A percentile compares a stretch with the other conserved stretches of the same genome.
These are phyloP conservation scores for Agelas oroides DNA, from an alignment of 37 sponge, comb jelly and placozoan species.

Conservation along the genomic window DNA sequence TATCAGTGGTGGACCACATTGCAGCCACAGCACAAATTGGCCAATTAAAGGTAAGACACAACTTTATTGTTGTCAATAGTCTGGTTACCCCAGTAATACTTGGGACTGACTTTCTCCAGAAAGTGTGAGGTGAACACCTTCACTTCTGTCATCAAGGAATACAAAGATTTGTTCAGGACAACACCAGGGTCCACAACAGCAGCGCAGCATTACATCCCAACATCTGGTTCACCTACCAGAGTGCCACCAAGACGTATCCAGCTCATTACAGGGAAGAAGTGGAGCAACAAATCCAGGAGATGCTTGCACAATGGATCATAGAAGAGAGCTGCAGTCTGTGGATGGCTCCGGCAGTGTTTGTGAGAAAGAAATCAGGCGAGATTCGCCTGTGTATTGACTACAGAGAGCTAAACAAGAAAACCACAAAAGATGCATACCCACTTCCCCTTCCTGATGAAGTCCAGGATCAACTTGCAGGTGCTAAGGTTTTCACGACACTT, in stretches of 20 bases:
- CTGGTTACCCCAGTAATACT: constrained; percentile 62
- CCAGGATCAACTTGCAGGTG: constrained; percentile 63
- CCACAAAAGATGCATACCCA: constrained; percentile 67
- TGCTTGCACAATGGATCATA: constrained; percentile 74
- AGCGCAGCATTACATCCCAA: constrained; percentile 40
- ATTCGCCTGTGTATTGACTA: constrained; percentile 70
- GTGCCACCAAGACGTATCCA: constrained; percentile 60
- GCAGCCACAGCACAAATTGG: constrained; percentile 29
- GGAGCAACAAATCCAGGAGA: constrained; percentile 40
- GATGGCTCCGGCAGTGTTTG: constrained; percentile 77
- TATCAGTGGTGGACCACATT: constrained; percentile 42
- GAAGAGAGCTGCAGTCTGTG: constrained; percentile 65
- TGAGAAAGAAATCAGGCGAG: constrained; percentile 61
- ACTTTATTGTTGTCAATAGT: constrained; percentile 56
- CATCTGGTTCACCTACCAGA: constrained; percentile 33
- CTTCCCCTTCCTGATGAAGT: constrained; percentile 74
- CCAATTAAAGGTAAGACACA: constrained; percentile 15
- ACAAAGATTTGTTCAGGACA: constrained; percentile 34
- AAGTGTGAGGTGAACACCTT: neutral
- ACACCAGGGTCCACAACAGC: constrained; percentile 48
- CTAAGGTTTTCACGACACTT: constrained; percentile 51
- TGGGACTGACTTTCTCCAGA: constrained; percentile 60
- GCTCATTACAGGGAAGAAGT: constrained; percentile 58
- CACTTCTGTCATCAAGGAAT: constrained; percentile 8
- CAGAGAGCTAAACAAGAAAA: constrained; percentile 65